Evolutionary conservation across 2,797 vertebrate genomes (phyloP).

Genomic region (Lacerta viridis): DNA sequence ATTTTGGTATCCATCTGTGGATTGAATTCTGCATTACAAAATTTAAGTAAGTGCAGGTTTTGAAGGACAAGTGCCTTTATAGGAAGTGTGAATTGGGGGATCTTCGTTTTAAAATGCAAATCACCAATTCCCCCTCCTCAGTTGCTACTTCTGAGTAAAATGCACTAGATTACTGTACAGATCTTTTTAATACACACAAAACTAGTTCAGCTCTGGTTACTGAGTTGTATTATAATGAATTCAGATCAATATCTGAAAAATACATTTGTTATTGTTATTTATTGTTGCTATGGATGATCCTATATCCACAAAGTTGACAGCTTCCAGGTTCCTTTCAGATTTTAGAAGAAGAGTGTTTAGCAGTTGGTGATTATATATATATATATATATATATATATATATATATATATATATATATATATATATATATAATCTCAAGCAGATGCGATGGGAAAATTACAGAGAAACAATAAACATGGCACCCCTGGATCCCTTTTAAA

Average conservation of each 20-base stretch:
- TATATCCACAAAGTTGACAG: not conserved
- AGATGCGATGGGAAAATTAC: not conserved
- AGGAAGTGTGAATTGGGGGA: no score
- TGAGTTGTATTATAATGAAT: not conserved
- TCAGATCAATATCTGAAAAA: not conserved
- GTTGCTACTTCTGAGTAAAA: not conserved
- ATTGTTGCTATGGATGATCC: not conserved
- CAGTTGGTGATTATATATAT: not conserved
- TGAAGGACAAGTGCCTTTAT: no score
- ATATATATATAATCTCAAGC: not conserved
- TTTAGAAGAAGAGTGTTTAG: not conserved
- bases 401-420: no score
- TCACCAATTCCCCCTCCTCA: no score
- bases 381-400: no score
- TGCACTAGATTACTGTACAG: not conserved
- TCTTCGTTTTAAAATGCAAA: no score
- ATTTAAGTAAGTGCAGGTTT: no score
- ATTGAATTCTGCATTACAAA: no score
- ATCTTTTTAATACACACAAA: not conserved
- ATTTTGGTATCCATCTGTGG: no score
- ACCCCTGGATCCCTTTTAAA: not conserved
- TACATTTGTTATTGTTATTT: not conserved
- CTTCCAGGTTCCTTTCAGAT: not conserved
- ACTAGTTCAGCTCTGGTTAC: not conserved
- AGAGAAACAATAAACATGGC: constrained; percentile 14